phyloP scores from a whole-genome alignment of 92 coral and sea anemone genomes.

The Parazoanthus swiftii region DNA sequence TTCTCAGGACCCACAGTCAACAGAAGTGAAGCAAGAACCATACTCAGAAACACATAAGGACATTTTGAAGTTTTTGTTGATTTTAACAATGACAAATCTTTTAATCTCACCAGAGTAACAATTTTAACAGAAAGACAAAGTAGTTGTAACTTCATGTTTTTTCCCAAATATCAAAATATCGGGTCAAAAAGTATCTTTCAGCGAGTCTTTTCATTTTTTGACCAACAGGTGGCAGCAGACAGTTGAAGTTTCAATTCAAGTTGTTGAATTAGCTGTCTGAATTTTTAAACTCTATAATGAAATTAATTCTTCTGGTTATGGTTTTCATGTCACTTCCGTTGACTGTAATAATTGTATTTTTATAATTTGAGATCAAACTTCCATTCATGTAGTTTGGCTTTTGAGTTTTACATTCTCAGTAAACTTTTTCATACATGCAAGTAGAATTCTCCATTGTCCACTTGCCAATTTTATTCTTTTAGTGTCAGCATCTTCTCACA shows the following conservation, averaged over 20 bases:
- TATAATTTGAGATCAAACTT: conserved; percentile 19
- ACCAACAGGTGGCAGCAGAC: no score
- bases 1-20: conserved; percentile 27
- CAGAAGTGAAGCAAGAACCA: conserved; percentile 27
- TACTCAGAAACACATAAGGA: conserved; percentile 23
- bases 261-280: conserved; percentile 2
- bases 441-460: conserved; percentile 22
- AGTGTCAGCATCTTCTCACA: conserved; percentile 26
- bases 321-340: not conserved
- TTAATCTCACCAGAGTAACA: conserved; percentile 22
- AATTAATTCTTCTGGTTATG: not conserved
- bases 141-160: conserved; percentile 20
- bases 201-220: conserved; percentile 21
- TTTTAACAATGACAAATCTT: conserved; percentile 20
- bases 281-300: conserved; percentile 17
- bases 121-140: conserved; percentile 24
- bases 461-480: conserved; percentile 15
- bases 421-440: conserved; percentile 20
- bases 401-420: conserved; percentile 20
- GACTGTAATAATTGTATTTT: not conserved
- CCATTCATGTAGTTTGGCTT: conserved; percentile 22
- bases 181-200: not conserved
- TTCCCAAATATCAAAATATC: not conserved
- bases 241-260: not conserved
- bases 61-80: conserved; percentile 24